Percentiles rank a stretch among this genome's conserved stretches.
Conservation (phyloP, 2,797 vertebrate genomes). For the Tokudaia muenninki region DNA sequence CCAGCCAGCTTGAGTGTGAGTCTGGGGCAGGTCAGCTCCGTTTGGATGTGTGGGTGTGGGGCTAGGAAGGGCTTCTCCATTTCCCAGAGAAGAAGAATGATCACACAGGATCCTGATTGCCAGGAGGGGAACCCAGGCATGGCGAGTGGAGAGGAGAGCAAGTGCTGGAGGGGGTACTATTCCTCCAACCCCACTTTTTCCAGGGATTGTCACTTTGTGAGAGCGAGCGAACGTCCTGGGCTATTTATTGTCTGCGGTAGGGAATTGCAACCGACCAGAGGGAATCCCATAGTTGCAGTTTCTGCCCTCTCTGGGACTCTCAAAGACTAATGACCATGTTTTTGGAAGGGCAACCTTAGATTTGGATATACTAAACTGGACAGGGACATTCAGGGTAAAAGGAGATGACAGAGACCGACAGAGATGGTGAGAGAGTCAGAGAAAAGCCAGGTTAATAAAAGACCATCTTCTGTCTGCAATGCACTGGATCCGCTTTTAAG, state of each 20-base stretch:
- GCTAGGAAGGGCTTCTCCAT: background rate
- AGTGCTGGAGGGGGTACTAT: background rate
- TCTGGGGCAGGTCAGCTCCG: conserved; percentile 24
- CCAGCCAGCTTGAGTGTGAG: background rate
- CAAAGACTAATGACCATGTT: conserved; percentile 28
- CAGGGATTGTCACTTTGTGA: background rate
- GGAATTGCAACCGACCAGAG: conserved; percentile 13
- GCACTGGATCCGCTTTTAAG: background rate
- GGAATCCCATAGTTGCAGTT: conserved; percentile 14
- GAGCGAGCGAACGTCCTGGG: background rate
- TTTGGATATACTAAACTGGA: conserved; percentile 15
- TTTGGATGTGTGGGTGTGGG: background rate
- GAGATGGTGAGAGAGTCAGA: conserved; percentile 20
- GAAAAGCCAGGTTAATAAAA: background rate
- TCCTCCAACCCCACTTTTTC: background rate
- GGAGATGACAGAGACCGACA: background rate
- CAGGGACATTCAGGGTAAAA: conserved; percentile 33
- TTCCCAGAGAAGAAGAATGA: background rate
- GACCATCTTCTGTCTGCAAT: background rate
- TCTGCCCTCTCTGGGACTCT: background rate
- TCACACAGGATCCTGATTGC: background rate
- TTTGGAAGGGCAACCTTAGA: conserved; percentile 2
- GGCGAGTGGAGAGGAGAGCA: background rate
- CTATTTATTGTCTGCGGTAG: background rate
- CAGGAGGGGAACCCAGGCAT: background rate